Evolutionary conservation across 1,140 invertebrate species (phyloP), one percentile per base, ranked within the genome.

Genomic region (Bombyx mandarina): DNA sequence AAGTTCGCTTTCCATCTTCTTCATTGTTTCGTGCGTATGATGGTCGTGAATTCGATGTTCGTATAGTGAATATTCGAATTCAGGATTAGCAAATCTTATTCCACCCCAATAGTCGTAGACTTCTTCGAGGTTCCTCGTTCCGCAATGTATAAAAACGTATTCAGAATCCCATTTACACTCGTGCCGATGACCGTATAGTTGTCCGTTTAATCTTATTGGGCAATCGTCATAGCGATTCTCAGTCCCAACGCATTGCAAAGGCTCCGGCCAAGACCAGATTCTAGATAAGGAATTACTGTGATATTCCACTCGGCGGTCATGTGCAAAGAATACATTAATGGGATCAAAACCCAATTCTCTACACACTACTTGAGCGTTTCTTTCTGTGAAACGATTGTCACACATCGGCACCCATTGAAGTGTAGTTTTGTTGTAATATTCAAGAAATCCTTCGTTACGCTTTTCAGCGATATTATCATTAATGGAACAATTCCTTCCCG

Each of bases 321-420:
- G 91, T 63, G 93, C 91, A 60, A 97, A 93, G 77, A 93, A 96
- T 1, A 96, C 93, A 82, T 98, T 98, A 10, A 98, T 90, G 0
- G 93, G 92, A 79, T 97, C 94, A 68, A 94, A 93, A 12, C 97
- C 97, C n/a, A 99, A 82, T 77, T 99, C 95, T 22, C 95, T 90
- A 77, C 98, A 99, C 0, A 98, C 96, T 1, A 99, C 97, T 89
- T 97, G 93, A 3, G 96, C 96, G 82, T 98, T 98, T 72, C 96
- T 89, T 77, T 98, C 95, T 0, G 96, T 98, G 77, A 99, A 99
- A 57, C 97, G 90, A 52, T 91, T 90, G 89, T 99, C 98, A 86
- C 99, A 99, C 76, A 99, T 93, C 0, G 98, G 96, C 46, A 98
- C 95, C 97, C 97, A 99, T 79, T 99, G 97, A 8, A 96, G 85